These are phyloP conservation scores for Agapostemon virescens DNA, from an alignment of 2,888 invertebrate genomes.

Conservation along the genomic window DNA sequence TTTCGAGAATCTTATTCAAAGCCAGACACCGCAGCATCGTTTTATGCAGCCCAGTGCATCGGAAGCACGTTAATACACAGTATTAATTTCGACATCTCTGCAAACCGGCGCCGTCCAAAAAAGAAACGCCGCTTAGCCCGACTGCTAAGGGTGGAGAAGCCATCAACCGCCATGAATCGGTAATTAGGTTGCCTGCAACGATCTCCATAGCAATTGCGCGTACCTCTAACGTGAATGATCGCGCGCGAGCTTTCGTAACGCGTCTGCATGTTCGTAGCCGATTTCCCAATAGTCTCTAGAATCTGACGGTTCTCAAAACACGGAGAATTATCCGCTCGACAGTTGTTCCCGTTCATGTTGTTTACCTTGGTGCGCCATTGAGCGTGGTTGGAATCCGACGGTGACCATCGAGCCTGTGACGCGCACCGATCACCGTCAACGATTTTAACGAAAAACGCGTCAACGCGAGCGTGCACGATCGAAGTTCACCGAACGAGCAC, in stretches of 20 bases:
- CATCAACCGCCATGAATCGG: neutral
- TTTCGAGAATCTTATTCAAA: neutral
- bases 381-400: slow-evolving; percentile 33
- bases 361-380: slow-evolving; percentile 64
- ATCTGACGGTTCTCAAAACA: neutral
- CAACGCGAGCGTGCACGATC: slow-evolving; percentile 1
- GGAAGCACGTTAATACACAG: neutral
- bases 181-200: neutral
- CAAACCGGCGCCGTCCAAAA: neutral
- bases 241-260: neutral
- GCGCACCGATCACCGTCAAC: neutral
- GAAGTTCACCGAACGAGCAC: slow-evolving; percentile 1
- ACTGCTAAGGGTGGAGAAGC: neutral
- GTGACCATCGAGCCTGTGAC: slow-evolving; percentile 27
- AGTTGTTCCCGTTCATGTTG: slow-evolving; percentile 3
- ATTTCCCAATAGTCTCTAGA: neutral
- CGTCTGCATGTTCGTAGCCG: neutral
- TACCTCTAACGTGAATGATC: neutral
- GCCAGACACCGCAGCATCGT: neutral
- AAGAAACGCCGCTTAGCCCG: neutral
- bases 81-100: neutral
- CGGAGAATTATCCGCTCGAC: neutral
- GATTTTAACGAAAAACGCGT: neutral
- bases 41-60: neutral
- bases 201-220: neutral